phyloP scores from a whole-genome alignment of 64 coral and sea anemone genomes.

The Acropora yongei region DNA sequence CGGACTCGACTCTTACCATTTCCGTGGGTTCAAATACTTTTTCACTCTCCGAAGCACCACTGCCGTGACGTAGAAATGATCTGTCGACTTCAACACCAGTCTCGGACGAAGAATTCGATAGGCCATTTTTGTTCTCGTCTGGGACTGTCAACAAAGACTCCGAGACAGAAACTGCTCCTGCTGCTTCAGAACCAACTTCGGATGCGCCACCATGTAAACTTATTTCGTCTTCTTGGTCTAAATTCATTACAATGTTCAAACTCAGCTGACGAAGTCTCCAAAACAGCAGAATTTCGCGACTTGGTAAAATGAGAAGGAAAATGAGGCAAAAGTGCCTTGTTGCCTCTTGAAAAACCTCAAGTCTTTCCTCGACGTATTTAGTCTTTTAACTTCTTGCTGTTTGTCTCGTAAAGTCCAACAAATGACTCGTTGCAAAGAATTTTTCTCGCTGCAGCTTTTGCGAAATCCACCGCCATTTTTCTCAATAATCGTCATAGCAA shows the following conservation, averaged over 20 bases:
- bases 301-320: background rate
- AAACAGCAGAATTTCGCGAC: background rate
- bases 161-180: conserved; percentile 12
- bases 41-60: conserved; percentile 30
- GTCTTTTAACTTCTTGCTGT: background rate
- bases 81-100: conserved; percentile 58
- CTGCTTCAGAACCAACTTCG: conserved; percentile 56
- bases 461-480: conserved; percentile 30
- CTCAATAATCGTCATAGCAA: conserved; percentile 29
- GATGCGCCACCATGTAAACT: conserved; percentile 35
- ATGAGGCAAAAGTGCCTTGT: background rate
- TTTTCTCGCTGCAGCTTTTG: background rate
- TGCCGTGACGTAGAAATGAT: background rate
- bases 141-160: conserved; percentile 35
- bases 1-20: conserved; percentile 27
- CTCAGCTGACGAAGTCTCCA: background rate
- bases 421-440: background rate
- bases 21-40: conserved; percentile 56
- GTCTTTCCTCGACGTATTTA: background rate
- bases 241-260: conserved; percentile 43
- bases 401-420: background rate
- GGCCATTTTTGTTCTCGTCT: conserved; percentile 76
- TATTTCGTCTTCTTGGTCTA: conserved; percentile 47
- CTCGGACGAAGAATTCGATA: conserved; percentile 40
- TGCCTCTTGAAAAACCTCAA: background rate